These are phyloP conservation scores for Beris morrisii DNA, from an alignment of 2,888 invertebrate genomes.

Conservation along the genomic window DNA sequence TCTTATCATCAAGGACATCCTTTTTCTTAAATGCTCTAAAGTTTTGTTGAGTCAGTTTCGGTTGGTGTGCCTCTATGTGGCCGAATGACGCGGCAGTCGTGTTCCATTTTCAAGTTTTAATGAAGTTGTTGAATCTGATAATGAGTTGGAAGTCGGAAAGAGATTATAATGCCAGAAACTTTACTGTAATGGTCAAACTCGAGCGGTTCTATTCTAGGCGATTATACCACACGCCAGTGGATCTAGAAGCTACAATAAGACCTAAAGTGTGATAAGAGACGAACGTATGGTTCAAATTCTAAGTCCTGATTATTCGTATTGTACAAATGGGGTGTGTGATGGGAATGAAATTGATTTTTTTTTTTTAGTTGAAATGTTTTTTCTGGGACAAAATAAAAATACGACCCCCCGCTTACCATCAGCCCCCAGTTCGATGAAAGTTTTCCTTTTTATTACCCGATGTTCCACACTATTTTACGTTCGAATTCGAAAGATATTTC, in stretches of 20 bases:
- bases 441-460: no score
- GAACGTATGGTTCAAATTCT: no score
- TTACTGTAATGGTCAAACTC: slow-evolving; percentile 33
- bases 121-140: slow-evolving; percentile 39
- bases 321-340: no score
- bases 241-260: no score
- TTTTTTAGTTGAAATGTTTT: no score
- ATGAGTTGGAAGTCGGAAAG: slow-evolving; percentile 33
- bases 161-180: slow-evolving; percentile 35
- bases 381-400: no score
- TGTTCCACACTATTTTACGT: background rate
- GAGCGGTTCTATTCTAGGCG: background rate
- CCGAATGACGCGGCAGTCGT: background rate
- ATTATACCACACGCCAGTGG: no score
- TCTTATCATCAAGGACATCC: slow-evolving; percentile 26
- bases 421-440: no score
- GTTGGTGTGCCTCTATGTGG: background rate
- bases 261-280: no score
- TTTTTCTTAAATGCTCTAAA: slow-evolving; percentile 22
- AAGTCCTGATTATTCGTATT: no score
- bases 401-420: background rate
- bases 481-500: background rate
- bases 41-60: background rate
- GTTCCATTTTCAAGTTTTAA: slow-evolving; percentile 32
- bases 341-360: no score